Percentiles rank a stretch among this genome's conserved stretches.
Evolutionary conservation across 2,888 invertebrate genomes (phyloP).

Genomic region (Arrhopalites spinosus): DNA sequence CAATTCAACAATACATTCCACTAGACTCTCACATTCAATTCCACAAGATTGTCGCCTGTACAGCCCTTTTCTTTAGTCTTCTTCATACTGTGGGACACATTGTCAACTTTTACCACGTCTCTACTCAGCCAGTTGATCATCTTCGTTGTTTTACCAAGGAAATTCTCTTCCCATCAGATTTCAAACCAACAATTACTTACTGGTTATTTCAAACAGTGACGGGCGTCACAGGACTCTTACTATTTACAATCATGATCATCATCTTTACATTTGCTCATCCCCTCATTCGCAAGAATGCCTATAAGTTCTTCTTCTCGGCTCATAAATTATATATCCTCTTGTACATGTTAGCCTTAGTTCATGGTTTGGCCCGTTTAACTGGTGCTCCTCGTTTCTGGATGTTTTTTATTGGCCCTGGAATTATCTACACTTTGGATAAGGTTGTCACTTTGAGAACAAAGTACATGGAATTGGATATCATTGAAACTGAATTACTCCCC

Average conservation of each 20-base stretch:
- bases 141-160: constrained; percentile 89
- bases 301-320: constrained; percentile 93
- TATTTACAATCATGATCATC: constrained; percentile 89
- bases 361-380: constrained; percentile 87
- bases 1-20: constrained; percentile 86
- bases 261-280: constrained; percentile 98
- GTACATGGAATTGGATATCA: constrained; percentile 88
- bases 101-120: constrained; percentile 96
- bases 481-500: constrained; percentile 89
- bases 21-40: constrained; percentile 94
- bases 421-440: constrained; percentile 87
- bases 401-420: constrained; percentile 89
- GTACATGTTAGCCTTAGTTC: constrained; percentile 83
- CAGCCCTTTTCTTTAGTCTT: constrained; percentile 89
- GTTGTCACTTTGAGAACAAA: constrained; percentile 88
- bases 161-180: constrained; percentile 91
- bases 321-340: constrained; percentile 86
- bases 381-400: constrained; percentile 93
- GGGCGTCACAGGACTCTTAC: constrained; percentile 82
- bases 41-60: constrained; percentile 95
- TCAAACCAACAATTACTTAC: constrained; percentile 89
- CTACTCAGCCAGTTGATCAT: constrained; percentile 92
- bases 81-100: constrained; percentile 93
- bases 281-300: constrained; percentile 86
- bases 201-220: constrained; percentile 96